phyloP scores from a whole-genome alignment of 2,797 vertebrate species.

The Oophaga sylvatica region DNA sequence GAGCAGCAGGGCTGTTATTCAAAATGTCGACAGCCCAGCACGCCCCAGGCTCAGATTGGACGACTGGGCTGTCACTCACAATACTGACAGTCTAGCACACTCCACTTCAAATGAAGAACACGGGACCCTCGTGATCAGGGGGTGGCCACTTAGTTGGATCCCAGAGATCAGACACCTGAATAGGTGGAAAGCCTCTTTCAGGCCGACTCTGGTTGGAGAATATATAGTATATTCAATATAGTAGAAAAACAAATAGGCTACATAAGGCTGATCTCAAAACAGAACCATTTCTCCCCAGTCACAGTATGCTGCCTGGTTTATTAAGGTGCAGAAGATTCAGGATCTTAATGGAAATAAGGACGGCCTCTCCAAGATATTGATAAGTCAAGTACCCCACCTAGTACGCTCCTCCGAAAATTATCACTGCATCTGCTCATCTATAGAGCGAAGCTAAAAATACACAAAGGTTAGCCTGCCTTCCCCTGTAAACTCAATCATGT shows the following conservation, averaged over 20 bases:
- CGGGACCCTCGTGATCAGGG: no score
- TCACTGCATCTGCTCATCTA: constrained; percentile 20
- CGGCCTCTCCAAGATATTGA: not conserved
- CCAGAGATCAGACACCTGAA: no score
- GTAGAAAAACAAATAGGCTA: not conserved
- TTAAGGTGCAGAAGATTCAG: not conserved
- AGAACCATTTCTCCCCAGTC: not conserved
- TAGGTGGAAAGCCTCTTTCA: no score
- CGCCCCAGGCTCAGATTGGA: no score
- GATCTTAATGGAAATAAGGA: not conserved
- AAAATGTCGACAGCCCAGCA: no score
- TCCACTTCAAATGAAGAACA: no score
- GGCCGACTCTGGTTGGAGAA: no score
- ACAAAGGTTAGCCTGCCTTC: constrained; percentile 49
- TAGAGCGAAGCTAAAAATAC: constrained; percentile 36
- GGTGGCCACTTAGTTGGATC: no score
- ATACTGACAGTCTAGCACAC: no score
- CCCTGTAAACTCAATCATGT: constrained; percentile 48
- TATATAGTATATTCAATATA: not conserved
- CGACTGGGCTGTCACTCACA: no score
- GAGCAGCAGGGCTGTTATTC: no score
- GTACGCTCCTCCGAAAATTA: constrained; percentile 21
- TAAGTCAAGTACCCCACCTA: constrained; percentile 41
- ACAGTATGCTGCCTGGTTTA: not conserved
- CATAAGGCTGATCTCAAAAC: not conserved